Evolutionary conservation across 2,888 invertebrate genomes (phyloP).

Genomic region (Prosapia bicincta): DNA sequence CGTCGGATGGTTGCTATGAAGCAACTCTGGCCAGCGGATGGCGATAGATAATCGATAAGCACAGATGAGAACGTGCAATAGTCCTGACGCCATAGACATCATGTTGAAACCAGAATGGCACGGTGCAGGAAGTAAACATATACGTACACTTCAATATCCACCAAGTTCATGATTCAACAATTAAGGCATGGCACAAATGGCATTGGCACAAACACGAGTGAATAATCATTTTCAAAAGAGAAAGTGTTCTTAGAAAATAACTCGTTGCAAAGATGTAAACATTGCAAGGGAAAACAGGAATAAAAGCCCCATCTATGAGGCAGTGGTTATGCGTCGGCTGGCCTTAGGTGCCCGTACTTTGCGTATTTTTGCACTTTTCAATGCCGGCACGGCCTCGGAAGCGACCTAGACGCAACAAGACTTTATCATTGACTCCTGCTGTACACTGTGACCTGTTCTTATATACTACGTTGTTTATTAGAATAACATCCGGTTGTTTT

Average conservation of each 20-base stretch:
- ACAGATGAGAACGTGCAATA: not conserved
- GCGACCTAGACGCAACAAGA: not conserved
- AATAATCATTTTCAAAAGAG: not conserved
- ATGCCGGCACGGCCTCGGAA: not conserved
- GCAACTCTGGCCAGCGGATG: not conserved
- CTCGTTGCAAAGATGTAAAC: not conserved
- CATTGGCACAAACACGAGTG: not conserved
- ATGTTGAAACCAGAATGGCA: not conserved
- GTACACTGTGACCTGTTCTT: too few relatives aligned
- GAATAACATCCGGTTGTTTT: too few relatives aligned
- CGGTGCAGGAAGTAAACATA: not conserved
- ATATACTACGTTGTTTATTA: too few relatives aligned
- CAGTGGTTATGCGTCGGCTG: not conserved
- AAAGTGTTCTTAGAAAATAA: not conserved
- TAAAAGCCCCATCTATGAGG: not conserved
- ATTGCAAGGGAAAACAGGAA: not conserved
- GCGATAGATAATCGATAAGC: not conserved
- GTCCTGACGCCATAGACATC: not conserved
- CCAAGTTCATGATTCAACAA: slow-evolving; percentile 2
- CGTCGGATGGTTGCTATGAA: too few relatives aligned
- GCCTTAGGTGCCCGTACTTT: not conserved
- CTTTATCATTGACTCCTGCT: too few relatives aligned
- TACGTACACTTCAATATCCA: not conserved
- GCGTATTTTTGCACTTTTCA: not conserved
- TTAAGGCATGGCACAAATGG: not conserved